Evolutionary conservation across 2,113 vertebrate species (phyloP).

Genomic region (Agapornis roseicollis): DNA sequence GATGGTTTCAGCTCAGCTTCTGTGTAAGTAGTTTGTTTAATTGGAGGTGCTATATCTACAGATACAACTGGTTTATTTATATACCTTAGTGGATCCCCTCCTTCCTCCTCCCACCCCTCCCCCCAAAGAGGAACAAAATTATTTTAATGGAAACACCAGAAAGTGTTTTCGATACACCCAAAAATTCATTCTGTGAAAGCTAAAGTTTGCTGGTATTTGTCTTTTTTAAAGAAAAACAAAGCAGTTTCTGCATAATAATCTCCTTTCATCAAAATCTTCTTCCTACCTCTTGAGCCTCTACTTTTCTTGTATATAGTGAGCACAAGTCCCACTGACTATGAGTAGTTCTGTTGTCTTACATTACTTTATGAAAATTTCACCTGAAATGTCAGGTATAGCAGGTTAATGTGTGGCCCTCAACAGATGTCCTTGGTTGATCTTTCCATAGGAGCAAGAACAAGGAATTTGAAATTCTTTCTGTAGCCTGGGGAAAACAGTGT

Average conservation of each 20-base stretch:
- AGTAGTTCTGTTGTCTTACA: not conserved
- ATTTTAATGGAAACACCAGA: not conserved
- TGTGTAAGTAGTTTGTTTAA: not conserved
- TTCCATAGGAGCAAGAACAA: not conserved
- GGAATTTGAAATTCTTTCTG: not conserved
- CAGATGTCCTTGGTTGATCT: not conserved
- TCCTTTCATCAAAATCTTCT: not conserved
- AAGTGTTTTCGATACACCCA: not conserved
- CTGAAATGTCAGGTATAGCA: not conserved
- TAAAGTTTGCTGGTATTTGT: not conserved
- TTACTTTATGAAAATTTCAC: not conserved
- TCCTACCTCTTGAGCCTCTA: not conserved
- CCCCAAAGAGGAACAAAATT: not conserved
- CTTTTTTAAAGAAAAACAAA: not conserved
- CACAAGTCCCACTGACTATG: not conserved
- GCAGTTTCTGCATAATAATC: not conserved
- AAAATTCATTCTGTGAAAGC: not conserved
- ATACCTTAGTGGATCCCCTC: not conserved
- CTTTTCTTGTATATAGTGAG: not conserved
- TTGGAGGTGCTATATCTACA: not conserved
- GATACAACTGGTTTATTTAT: not conserved
- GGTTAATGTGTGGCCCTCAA: not conserved
- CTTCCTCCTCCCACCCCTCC: fast-evolving
- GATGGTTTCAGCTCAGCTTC: not conserved
- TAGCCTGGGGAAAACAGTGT: not conserved